Base-by-base conservation (phyloP, 1,140 invertebrate genomes). In the Pristionchus pacificus region DNA sequence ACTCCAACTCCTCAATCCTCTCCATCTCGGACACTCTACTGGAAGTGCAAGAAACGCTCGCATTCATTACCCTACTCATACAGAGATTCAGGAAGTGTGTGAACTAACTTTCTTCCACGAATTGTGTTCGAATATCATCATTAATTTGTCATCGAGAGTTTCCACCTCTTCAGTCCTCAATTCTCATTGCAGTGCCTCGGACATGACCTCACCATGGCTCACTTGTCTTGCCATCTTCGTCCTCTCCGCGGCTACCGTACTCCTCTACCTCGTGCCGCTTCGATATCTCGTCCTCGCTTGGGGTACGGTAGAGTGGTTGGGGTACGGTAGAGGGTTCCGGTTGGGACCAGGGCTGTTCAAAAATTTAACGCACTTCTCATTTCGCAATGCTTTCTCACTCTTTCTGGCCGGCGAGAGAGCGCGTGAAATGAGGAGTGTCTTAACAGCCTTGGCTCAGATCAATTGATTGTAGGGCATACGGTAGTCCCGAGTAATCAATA, bases 121-220 rank as follows among this genome's bases (percentile, higher is more conserved):
- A 74, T 0, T 30, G 31, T 74, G 19, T n/a, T n/a, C n/a, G n/a
- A n/a, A n/a, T n/a, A n/a, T n/a, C n/a, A n/a, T n/a, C n/a, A n/a
- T n/a, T n/a, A n/a, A n/a, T n/a, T n/a, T n/a, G n/a, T n/a, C n/a
- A n/a, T n/a, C n/a, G n/a, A 14, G 19, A 24, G 25, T 30, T 38
- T n/a, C 24, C 74, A 62, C 28, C 70, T n/a, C n/a, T 32, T 0
- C 27, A 32, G 69, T 69, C 49, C 72, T 24, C 27, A 25, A 15
- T 32, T 55, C n/a, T 38, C 29, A 15, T 88, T 88, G 68, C 86
- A 94, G 92, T 85, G 91, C 93, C 68, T 93, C 97, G 86, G 96
- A 97, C 84, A 98, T 97, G 86, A 93, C 93, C 33, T 92, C 97
- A 73, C 93, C 95, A 64, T 97, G 96, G 87, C 86, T 98, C 65